These are phyloP conservation scores for Phalacrocorax pelagicus DNA, from an alignment of 2,113 vertebrate species.

Conservation along the genomic window DNA sequence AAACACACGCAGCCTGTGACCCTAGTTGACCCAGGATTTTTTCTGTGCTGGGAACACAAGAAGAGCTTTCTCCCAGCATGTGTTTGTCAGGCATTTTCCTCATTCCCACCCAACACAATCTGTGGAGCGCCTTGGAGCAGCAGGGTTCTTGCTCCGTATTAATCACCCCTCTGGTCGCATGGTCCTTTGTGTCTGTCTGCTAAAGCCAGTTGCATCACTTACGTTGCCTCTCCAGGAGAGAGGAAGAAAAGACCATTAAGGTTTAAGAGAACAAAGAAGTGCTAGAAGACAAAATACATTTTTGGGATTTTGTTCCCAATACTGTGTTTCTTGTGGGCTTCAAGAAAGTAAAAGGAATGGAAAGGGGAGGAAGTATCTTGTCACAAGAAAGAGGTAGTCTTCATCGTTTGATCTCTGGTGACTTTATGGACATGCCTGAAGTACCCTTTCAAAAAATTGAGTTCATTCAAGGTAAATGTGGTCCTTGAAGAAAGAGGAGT, in stretches of 20 bases:
- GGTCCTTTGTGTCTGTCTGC: neutral
- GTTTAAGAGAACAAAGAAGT: neutral
- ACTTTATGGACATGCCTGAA: neutral
- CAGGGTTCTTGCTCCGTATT: neutral
- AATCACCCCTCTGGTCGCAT: neutral
- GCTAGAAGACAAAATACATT: neutral
- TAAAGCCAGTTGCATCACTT: neutral
- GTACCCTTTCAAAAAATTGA: neutral
- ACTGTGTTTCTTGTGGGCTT: neutral
- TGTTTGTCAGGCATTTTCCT: neutral
- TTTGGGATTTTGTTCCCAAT: neutral
- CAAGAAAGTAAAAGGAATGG: neutral
- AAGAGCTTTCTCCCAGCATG: neutral
- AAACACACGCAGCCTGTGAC: neutral
- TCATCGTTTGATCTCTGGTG: neutral
- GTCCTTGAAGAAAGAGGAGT: neutral
- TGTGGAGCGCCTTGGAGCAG: neutral
- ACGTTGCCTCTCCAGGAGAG: neutral
- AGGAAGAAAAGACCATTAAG: neutral
- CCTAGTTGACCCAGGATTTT: neutral
- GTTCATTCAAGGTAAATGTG: neutral
- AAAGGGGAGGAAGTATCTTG: neutral
- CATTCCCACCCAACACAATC: neutral
- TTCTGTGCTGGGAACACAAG: neutral
- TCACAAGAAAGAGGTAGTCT: neutral